Evolutionary conservation across 2,797 vertebrate species (phyloP), one percentile per base, ranked within the genome.

Genomic region (Botia kubotai): DNA sequence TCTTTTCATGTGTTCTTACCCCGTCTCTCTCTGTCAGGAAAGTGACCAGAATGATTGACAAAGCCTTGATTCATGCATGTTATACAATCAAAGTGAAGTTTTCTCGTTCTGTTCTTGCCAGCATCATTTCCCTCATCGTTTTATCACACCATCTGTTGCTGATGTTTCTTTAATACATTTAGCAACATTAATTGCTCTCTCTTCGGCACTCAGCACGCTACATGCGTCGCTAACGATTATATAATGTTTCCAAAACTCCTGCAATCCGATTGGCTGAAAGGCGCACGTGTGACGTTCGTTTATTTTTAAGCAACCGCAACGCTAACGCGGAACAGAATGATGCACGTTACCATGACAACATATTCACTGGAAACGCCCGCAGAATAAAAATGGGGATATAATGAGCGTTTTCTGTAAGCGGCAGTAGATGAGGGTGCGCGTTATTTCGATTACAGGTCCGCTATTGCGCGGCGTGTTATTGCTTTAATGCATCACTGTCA

Each of bases 401-500:
- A 53, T 39, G 29, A 23, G 6, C 1, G 26, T 76, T 53, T 76
- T 55, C 29, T 55, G 10, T 17, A 12, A 43, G 52, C 21, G 48
- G 17, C 48, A 6, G 29, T 53, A 21, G 33, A 66, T 19, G 33
- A 66, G 53, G 8, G 26, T 58, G 55, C 23, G 50, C 50, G 67
- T 70, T 62, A 17, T 71, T 63, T 71, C 62, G 55, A 79, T 50
- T 21, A 23, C 62, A 71, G 67, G 12, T 26, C 71, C 6, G 12
- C 29, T 39, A 3, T 53, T 16, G 13, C 13, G 1, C 21, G 17
- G 46, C 10, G 7, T 48, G 53, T 78, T 78, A 78, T 71, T 62
- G 57, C 68, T 50, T 33, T 62, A 71, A 63, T 79, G 77, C 68
- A 55, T 79, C 68, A 63, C 69, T 79, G 68, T 72, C 48, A 55